phyloP scores from a whole-genome alignment of 2,797 vertebrate genomes.

The Toxotes lorentzi region DNA sequence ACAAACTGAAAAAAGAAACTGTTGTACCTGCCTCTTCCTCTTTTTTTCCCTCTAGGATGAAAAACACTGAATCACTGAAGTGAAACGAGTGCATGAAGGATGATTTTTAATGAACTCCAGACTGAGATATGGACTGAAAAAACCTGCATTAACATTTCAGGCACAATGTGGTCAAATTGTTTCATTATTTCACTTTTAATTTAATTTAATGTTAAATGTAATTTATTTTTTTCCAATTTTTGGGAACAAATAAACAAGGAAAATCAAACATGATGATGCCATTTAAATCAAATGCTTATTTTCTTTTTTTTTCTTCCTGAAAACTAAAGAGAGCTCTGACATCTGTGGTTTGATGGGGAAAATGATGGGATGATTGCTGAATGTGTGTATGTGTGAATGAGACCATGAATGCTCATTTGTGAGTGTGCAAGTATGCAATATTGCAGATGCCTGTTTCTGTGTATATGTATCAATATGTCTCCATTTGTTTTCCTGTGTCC shows the following conservation, averaged over 20 bases:
- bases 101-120: slow-evolving; percentile 68
- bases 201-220: slow-evolving; percentile 85
- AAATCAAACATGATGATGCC: slow-evolving; percentile 69
- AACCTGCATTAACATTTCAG: slow-evolving; percentile 79
- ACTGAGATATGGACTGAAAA: slow-evolving; percentile 70
- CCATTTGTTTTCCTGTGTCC: slow-evolving; percentile 60
- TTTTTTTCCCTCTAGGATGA: slow-evolving; percentile 61
- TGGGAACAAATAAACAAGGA: slow-evolving; percentile 82
- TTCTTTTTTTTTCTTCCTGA: slow-evolving; percentile 39
- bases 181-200: slow-evolving; percentile 83
- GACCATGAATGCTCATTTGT: slow-evolving; percentile 68
- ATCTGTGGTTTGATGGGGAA: slow-evolving; percentile 52
- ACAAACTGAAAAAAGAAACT: slow-evolving; percentile 81
- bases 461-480: slow-evolving; percentile 68
- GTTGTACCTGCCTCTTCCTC: slow-evolving; percentile 70
- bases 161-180: slow-evolving; percentile 78
- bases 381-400: slow-evolving; percentile 64
- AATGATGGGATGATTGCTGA: slow-evolving; percentile 50
- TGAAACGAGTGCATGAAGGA: slow-evolving; percentile 77
- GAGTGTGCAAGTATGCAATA: slow-evolving; percentile 58
- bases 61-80: slow-evolving; percentile 74
- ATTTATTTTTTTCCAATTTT: slow-evolving; percentile 82
- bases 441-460: slow-evolving; percentile 70
- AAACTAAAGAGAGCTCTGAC: slow-evolving; percentile 65
- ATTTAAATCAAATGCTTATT: slow-evolving; percentile 79